Conservation (phyloP, 2,113 vertebrate genomes). For the Urocolius indicus region DNA sequence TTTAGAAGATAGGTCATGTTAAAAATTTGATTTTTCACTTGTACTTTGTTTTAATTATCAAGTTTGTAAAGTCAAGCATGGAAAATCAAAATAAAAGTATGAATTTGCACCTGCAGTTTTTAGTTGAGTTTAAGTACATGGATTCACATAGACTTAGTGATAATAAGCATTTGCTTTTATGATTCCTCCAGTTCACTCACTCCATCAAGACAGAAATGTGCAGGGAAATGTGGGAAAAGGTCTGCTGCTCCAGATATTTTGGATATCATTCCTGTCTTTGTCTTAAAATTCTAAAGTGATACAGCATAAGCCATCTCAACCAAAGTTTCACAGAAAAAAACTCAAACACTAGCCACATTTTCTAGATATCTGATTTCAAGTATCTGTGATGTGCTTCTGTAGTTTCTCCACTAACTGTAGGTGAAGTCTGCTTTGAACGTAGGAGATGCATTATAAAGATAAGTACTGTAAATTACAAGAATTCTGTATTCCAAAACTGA, state of each 20-base stretch:
- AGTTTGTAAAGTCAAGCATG: not conserved
- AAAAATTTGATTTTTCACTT: not conserved
- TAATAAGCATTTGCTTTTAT: not conserved
- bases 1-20: not conserved
- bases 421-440: not conserved
- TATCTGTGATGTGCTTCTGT: not conserved
- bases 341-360: not conserved
- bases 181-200: not conserved
- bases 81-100: not conserved
- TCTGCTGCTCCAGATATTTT: not conserved
- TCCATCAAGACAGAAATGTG: not conserved
- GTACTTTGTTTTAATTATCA: not conserved
- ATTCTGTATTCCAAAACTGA: not conserved
- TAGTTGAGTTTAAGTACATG: not conserved
- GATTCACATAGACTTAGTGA: not conserved
- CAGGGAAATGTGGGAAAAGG: not conserved
- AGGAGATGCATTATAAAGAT: not conserved
- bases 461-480: not conserved
- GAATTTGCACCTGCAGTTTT: not conserved
- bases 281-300: not conserved
- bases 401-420: not conserved
- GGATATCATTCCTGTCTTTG: not conserved
- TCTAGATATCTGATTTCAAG: not conserved
- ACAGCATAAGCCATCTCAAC: not conserved
- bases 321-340: not conserved